Base-by-base conservation (phyloP, 2,113 vertebrate genomes). In the Xyliphius kryptos region DNA sequence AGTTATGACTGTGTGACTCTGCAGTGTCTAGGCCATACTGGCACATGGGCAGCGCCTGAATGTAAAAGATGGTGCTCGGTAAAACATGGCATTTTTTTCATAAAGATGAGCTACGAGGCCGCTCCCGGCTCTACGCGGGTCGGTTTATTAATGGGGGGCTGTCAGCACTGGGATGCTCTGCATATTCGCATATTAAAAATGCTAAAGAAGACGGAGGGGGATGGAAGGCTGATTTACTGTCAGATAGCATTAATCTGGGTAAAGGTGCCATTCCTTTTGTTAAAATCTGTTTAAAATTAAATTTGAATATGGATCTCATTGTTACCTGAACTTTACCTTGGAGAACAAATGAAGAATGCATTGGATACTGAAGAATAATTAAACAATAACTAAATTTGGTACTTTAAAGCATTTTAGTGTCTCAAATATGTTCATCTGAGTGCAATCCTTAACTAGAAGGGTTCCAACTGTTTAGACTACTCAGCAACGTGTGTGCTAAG, bases 181-280 rank as follows among this genome's bases (percentile, higher is more conserved):
- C 93, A 96, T 97, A 95, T 95, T 95, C 90, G 92, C 95, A 98
- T 97, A 96, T 97, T 97, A 97, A 97, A 96, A 90, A 95, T 92
- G 88, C 86, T 6, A 17, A 17, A 17, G 17, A 9, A 11, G 9
- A 21, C 10, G 12, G 11, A 37, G 2, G 36, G 80, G 88, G 87
- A 89, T 89, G 88, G 87, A 90, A 87, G 87, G 91, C 88, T 89
- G 85, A 89, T 97, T 98, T 95, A 97, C 96, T 92, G 91, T 90
- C 86, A 80, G 87, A 89, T 88, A 88, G 89, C 91, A 98, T 97
- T 97, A 97, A 97, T 98, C 93, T 94, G 91, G 89, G 92, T 94
- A 95, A 93, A 95, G 90, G 89, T 95, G 91, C 91, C 56, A 2
- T 22, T 89, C 89, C 89, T 91, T 56, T 41, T 43, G 41, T 43